Conservation (phyloP, 2,113 vertebrate species). For the Macrotus californicus region DNA sequence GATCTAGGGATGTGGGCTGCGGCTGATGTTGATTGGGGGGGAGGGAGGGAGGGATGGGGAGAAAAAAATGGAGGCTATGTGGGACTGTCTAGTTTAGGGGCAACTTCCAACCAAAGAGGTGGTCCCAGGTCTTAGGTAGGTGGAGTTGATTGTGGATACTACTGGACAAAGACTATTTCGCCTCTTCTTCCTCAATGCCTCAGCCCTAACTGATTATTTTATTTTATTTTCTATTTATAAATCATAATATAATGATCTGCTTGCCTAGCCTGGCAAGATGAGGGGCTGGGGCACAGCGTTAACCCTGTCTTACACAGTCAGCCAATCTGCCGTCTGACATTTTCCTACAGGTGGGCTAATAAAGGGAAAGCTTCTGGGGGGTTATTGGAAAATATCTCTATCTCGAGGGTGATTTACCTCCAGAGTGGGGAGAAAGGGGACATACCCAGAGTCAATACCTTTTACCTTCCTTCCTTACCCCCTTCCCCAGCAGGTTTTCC, state of each 20-base stretch:
- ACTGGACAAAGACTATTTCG: not conserved
- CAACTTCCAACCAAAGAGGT: not conserved
- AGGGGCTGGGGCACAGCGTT: not conserved
- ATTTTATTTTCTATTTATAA: slow-evolving; percentile 86
- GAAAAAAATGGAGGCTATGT: not conserved
- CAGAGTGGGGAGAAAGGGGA: not conserved
- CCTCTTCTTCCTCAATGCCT: slow-evolving; percentile 27
- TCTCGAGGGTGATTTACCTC: slow-evolving; percentile 6
- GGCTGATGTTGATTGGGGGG: not conserved
- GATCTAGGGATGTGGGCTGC: not conserved
- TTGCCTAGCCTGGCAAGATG: slow-evolving; percentile 22
- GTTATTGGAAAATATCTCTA: slow-evolving; percentile 43
- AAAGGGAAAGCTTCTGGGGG: slow-evolving; percentile 55
- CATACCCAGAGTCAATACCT: not conserved
- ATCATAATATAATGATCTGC: slow-evolving; percentile 81
- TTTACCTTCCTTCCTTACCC: not conserved
- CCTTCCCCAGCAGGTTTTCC: not conserved
- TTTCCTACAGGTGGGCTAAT: slow-evolving; percentile 48
- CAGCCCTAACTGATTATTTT: slow-evolving; percentile 76
- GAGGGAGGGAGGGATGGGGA: not conserved
- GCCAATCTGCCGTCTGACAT: slow-evolving; percentile 16
- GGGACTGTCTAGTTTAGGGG: not conserved
- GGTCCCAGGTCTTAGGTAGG: not conserved
- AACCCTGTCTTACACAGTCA: slow-evolving; percentile 27
- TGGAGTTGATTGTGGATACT: not conserved